Evolutionary conservation across 2,113 vertebrate genomes (phyloP).

Genomic region (Calidris pugnax): DNA sequence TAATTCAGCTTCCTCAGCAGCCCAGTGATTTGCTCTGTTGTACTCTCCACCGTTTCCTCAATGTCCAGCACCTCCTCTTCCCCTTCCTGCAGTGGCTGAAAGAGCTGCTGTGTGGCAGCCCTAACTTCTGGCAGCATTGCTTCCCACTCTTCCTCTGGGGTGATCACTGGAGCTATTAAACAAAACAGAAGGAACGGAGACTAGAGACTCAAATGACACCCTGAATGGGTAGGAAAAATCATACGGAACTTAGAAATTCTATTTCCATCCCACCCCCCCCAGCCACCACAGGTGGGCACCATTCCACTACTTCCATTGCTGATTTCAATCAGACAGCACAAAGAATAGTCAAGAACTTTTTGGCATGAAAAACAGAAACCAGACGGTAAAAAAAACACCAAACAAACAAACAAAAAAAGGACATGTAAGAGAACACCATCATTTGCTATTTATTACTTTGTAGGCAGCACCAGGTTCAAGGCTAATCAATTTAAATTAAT

Average conservation of each 20-base stretch:
- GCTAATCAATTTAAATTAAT: neutral
- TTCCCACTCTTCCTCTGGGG: conserved; percentile 89
- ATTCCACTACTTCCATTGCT: neutral
- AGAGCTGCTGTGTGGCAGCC: conserved; percentile 73
- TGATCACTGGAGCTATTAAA: conserved; percentile 70
- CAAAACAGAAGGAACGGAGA: neutral
- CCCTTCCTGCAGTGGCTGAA: conserved; percentile 65
- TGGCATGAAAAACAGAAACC: neutral
- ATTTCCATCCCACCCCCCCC: neutral
- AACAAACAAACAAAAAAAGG: no score
- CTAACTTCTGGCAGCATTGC: conserved; percentile 92
- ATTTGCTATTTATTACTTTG: neutral
- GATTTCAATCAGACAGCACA: neutral
- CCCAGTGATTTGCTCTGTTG: conserved; percentile 76
- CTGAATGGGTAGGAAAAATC: neutral
- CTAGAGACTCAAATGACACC: neutral
- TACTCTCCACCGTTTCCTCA: conserved; percentile 69
- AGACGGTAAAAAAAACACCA: neutral
- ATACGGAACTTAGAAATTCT: neutral
- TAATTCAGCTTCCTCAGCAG: conserved; percentile 88
- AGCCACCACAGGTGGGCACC: neutral
- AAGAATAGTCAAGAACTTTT: neutral
- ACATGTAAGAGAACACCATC: neutral
- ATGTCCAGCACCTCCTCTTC: conserved; percentile 46
- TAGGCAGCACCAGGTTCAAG: neutral